Conservation (phyloP, 2,113 vertebrate genomes). For the Pteronura brasiliensis region DNA sequence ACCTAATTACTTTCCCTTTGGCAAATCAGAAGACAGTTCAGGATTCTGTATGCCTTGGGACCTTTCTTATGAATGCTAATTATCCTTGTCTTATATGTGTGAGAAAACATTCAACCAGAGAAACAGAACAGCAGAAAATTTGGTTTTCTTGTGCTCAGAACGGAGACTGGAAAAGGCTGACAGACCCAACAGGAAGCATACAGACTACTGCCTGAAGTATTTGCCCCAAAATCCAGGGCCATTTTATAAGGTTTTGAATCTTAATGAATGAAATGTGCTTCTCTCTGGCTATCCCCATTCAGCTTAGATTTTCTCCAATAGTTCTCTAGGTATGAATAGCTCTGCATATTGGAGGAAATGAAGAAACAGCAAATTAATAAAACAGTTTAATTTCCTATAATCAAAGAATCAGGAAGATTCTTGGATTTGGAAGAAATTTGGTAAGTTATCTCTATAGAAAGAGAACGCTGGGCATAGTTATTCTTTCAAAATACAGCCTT, state of each 20-base stretch:
- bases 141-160: background rate
- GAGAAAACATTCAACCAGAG: background rate
- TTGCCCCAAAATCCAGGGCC: background rate
- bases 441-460: background rate
- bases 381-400: background rate
- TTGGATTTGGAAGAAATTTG: background rate
- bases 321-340: background rate
- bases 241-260: background rate
- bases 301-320: background rate
- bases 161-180: background rate
- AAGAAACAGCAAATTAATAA: background rate
- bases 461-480: background rate
- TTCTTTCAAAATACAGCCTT: background rate
- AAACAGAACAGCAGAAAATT: background rate
- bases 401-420: background rate
- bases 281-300: background rate
- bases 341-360: background rate
- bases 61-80: background rate
- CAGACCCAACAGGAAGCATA: background rate
- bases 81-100: background rate
- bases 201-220: background rate
- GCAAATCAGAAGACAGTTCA: background rate
- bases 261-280: background rate
- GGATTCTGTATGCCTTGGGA: background rate
- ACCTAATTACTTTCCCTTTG: conserved; percentile 18